Conservation (phyloP, 1,140 invertebrate genomes). For the Orussus abietinus region DNA sequence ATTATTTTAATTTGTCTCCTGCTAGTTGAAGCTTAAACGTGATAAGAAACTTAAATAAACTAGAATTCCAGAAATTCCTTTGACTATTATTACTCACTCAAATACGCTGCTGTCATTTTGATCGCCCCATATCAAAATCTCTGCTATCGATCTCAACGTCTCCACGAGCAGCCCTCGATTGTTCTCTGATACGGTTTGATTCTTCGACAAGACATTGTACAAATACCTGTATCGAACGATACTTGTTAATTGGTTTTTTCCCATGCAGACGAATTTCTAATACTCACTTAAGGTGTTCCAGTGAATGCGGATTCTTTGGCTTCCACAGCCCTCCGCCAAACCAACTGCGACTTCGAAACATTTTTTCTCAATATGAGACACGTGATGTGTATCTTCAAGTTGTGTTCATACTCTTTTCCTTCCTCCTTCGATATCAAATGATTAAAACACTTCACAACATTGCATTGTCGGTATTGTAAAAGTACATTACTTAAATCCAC, state of each 20-base stretch:
- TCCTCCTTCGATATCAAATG: too few relatives aligned
- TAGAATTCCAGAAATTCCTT: too few relatives aligned
- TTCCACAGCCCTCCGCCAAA: constrained; percentile 83
- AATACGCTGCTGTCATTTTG: constrained; percentile 99
- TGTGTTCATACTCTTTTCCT: too few relatives aligned
- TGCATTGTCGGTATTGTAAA: too few relatives aligned
- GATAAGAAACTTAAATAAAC: too few relatives aligned
- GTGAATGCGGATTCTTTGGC: constrained; percentile 92
- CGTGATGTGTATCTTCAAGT: constrained; percentile 2
- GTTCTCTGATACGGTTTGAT: constrained; percentile 93
- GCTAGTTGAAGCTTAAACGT: too few relatives aligned
- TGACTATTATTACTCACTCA: constrained; percentile 96
- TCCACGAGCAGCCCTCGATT: constrained; percentile 95
- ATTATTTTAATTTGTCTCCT: too few relatives aligned
- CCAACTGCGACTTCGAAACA: constrained; percentile 86
- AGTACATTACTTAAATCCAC: too few relatives aligned
- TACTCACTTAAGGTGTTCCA: constrained; percentile 89
- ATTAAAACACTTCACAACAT: too few relatives aligned
- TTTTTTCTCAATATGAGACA: constrained; percentile 36
- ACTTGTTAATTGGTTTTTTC: too few relatives aligned
- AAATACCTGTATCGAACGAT: constrained; percentile 83
- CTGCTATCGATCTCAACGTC: constrained; percentile 93
- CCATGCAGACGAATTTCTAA: too few relatives aligned
- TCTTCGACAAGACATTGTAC: constrained; percentile 92
- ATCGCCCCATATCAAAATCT: constrained; percentile 99